Evolutionary conservation across 2,797 vertebrate species (phyloP).

Genomic region (Lepidocolaptes lacrymiger): DNA sequence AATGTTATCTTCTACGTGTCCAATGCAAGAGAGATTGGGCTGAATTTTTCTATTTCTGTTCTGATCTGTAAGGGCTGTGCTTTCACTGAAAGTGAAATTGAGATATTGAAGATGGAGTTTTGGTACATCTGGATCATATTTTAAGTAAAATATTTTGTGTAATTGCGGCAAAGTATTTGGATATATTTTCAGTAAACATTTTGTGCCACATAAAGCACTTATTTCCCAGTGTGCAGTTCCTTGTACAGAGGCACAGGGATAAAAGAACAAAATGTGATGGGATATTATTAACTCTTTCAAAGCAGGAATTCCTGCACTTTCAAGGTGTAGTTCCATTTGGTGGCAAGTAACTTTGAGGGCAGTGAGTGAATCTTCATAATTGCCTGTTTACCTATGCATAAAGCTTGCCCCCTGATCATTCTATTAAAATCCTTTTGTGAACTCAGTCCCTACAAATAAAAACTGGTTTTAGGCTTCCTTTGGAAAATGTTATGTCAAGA

Average conservation of each 20-base stretch:
- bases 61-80: background rate
- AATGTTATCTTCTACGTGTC: background rate
- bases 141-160: background rate
- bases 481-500: slow-evolving; percentile 28
- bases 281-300: background rate
- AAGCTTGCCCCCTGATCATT: background rate
- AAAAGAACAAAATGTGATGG: background rate
- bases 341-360: background rate
- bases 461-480: background rate
- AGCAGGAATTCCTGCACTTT: background rate
- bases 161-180: background rate
- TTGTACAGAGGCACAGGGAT: background rate
- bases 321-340: background rate
- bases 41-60: background rate
- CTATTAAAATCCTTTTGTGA: background rate
- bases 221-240: background rate
- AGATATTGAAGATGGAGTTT: background rate
- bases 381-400: background rate
- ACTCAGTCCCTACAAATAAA: background rate
- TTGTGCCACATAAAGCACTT: background rate
- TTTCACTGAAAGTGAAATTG: background rate
- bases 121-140: background rate
- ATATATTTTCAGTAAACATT: background rate
- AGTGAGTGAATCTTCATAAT: background rate
- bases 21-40: background rate